Evolutionary conservation across 2,888 invertebrate genomes (phyloP), one percentile per base, ranked within the genome.

Genomic region (Melinaea marsaeus): DNA sequence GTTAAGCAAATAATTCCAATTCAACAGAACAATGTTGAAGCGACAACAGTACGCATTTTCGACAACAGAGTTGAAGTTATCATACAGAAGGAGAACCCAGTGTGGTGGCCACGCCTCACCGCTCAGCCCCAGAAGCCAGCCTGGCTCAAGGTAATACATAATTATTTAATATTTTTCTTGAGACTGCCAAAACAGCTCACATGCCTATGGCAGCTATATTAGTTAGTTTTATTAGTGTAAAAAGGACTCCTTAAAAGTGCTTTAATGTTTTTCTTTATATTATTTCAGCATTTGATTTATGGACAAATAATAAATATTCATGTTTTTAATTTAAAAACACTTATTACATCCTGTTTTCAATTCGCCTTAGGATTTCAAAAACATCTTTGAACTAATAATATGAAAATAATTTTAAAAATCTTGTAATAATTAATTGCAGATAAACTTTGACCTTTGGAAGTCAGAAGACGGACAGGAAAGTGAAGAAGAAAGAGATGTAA

Each of bases 391-490:
- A 37, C 37, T 6, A 6, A 37, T 2, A 37, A 4, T 9, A 42
- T 7, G 9, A 51, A 51, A 32, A 32, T 51, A 51, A 51, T 11
- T 32, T 2, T 3, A 9, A 3, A n/a, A 32, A 32, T 32, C 0
- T 32, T 1, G 4, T 1, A 13, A n/a, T n/a, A 37, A 65, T 60
- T 22, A 11, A 42, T 64, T 55, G 7, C 33, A 93, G 93, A 94
- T 98, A 71, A 98, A 98, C 88, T 98, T 98, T 88, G 97, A 98
- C 83, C 93, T 95, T 62, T 97, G 98, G 95, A 94, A 94, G 75
- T 93, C 94, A 3, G 95, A 96, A 75, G 96, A 96, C 71, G 94
- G 93, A 51, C 92, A 92, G 13, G 93, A 94, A 63, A 94, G 93
- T 55, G 93, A 94, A 9, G 94, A 95, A 55, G 94, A 92, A 73